Conservation (phyloP, 2,888 invertebrate species). For the Odiellus spinosus region DNA sequence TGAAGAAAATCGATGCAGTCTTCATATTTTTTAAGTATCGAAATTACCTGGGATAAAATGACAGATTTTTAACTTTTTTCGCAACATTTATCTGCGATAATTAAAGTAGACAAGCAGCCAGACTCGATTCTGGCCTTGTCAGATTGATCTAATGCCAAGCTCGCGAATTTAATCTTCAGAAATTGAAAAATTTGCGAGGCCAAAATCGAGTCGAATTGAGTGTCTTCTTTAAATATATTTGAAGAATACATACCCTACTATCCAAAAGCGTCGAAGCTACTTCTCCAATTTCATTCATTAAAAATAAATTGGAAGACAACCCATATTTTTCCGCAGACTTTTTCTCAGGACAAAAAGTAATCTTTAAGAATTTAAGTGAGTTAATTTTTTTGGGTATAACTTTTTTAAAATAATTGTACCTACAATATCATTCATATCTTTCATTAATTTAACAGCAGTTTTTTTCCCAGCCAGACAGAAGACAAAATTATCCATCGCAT, state of each 20-base stretch:
- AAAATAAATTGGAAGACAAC: conserved; percentile 50
- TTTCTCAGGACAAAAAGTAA: conserved; percentile 63
- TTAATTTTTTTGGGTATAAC: too few species aligned
- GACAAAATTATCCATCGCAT: conserved; percentile 85
- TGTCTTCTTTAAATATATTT: too few species aligned
- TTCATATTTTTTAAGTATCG: conserved; percentile 45
- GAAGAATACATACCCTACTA: conserved; percentile 41
- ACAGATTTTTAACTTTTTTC: too few species aligned
- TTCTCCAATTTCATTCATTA: conserved; percentile 82
- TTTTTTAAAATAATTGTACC: too few species aligned
- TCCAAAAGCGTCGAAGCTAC: conserved; percentile 70
- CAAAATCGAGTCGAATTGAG: too few species aligned
- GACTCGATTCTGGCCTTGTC: too few species aligned
- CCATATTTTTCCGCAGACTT: conserved; percentile 65
- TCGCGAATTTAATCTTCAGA: too few species aligned
- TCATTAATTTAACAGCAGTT: conserved; percentile 59
- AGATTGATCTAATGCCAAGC: too few species aligned
- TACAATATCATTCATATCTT: conserved; percentile 86
- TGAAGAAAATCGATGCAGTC: conserved; percentile 85
- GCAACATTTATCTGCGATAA: too few species aligned
- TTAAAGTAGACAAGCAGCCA: too few species aligned
- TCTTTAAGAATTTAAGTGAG: too few species aligned
- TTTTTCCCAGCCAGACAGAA: conserved; percentile 82
- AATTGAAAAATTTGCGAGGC: too few species aligned
- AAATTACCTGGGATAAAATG: conserved; percentile 10